Percentiles rank a stretch among this genome's conserved stretches.
Conservation (phyloP, 2,888 invertebrate species). For the Stenodera caucasica region DNA sequence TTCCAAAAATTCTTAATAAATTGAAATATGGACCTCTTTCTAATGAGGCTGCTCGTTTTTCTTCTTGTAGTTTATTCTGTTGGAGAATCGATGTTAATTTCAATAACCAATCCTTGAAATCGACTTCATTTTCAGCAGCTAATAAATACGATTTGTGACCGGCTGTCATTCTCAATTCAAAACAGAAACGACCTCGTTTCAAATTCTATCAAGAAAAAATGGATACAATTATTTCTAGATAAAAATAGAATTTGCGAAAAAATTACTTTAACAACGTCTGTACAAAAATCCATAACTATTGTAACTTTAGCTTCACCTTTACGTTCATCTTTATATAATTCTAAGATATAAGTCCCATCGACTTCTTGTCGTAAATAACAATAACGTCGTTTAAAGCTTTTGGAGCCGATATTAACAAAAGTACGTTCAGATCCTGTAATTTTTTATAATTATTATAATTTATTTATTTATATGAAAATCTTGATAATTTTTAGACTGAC, state of each 20-base stretch:
- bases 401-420: conserved; percentile 88
- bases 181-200: conserved; percentile 82
- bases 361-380: conserved; percentile 89
- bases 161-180: conserved; percentile 84
- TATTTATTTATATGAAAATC: neutral
- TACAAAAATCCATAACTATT: conserved; percentile 92
- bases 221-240: neutral
- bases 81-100: conserved; percentile 83
- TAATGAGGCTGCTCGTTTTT: conserved; percentile 69
- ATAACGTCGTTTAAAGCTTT: conserved; percentile 88
- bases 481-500: conserved; percentile 29
- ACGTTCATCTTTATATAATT: conserved; percentile 91
- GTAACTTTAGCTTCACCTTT: conserved; percentile 89
- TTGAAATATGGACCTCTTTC: conserved; percentile 57
- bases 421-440: conserved; percentile 73
- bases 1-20: neutral
- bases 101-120: conserved; percentile 80
- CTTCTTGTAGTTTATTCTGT: conserved; percentile 79
- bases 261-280: conserved; percentile 78
- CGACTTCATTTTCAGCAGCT: conserved; percentile 83
- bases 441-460: neutral
- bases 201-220: conserved; percentile 64
- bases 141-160: conserved; percentile 85
- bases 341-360: conserved; percentile 87
- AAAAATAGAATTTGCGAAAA: conserved; percentile 4